Evolutionary conservation across 2,113 vertebrate species (phyloP).

Genomic region (Cottus gobio): DNA sequence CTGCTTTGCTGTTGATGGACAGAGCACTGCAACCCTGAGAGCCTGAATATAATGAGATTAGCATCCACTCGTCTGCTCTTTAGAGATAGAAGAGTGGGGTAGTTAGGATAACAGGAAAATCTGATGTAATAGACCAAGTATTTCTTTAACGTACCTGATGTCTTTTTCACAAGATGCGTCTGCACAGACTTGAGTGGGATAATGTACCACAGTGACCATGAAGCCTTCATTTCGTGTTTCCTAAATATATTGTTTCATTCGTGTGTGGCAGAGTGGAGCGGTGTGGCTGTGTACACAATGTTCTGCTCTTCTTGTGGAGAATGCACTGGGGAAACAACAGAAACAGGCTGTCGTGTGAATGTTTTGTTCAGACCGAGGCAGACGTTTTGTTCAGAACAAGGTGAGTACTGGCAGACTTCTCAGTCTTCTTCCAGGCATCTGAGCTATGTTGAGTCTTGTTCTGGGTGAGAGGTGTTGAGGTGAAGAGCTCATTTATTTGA

Average conservation of each 20-base stretch:
- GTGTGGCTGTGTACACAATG: conserved; percentile 16
- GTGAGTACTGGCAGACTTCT: conserved; percentile 39
- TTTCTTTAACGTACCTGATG: background rate
- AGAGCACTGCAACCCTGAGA: conserved; percentile 5
- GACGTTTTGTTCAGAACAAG: conserved; percentile 6
- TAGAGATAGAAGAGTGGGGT: background rate
- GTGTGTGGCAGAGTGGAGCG: conserved; percentile 3
- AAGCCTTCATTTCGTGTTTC: background rate
- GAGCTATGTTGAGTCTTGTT: conserved; percentile 7
- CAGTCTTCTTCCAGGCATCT: background rate
- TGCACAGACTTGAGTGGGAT: background rate
- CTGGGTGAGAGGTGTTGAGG: background rate
- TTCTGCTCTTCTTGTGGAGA: conserved; percentile 7
- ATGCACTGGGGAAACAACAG: conserved; percentile 7
- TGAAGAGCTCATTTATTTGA: conserved; percentile 4
- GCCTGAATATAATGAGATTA: conserved; percentile 23
- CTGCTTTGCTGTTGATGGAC: conserved; percentile 35
- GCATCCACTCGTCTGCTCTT: conserved; percentile 5
- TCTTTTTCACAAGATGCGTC: background rate
- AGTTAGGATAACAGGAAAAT: background rate
- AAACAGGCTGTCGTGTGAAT: background rate
- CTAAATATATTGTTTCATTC: conserved; percentile 27
- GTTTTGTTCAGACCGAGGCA: background rate
- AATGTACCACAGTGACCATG: conserved; percentile 7
- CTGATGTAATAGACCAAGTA: background rate